These are phyloP conservation scores for Chlorops oryzae DNA, from an alignment of 1,140 invertebrate genomes.

Conservation along the genomic window DNA sequence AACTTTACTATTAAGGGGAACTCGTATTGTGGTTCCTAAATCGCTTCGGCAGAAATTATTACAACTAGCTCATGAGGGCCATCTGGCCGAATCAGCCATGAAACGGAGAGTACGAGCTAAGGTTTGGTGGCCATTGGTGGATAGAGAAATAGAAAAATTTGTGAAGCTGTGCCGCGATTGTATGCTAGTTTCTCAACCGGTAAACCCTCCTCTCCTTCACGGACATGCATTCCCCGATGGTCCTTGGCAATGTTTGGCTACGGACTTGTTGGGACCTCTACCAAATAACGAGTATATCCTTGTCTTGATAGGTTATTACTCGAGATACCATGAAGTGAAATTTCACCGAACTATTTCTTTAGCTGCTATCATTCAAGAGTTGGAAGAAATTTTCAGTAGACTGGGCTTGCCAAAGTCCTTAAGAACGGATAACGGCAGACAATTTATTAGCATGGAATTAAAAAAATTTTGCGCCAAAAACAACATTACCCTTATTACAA, in stretches of 20 bases:
- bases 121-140: constrained; percentile 52
- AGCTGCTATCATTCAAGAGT: background rate
- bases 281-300: constrained; percentile 11
- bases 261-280: constrained; percentile 11
- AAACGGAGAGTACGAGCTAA: constrained; percentile 51
- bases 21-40: constrained; percentile 19
- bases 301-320: constrained; percentile 18
- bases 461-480: constrained; percentile 1
- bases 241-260: constrained; percentile 13
- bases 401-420: constrained; percentile 6
- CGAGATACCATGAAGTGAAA: constrained; percentile 9
- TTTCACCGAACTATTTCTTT: background rate
- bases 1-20: too few relatives aligned
- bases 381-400: background rate
- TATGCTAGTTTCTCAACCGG: constrained; percentile 10
- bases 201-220: constrained; percentile 10
- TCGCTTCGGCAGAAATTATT: too few relatives aligned
- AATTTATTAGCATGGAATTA: constrained; percentile 5
- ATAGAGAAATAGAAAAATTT: constrained; percentile 48
- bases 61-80: constrained; percentile 49
- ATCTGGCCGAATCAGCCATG: constrained; percentile 53
- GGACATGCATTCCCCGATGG: constrained; percentile 11
- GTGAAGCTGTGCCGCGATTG: constrained; percentile 50
- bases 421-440: constrained; percentile 5
- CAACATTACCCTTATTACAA: constrained; percentile 5